Conservation (phyloP, 2,113 vertebrate genomes). For the Girardinichthys multiradiatus region DNA sequence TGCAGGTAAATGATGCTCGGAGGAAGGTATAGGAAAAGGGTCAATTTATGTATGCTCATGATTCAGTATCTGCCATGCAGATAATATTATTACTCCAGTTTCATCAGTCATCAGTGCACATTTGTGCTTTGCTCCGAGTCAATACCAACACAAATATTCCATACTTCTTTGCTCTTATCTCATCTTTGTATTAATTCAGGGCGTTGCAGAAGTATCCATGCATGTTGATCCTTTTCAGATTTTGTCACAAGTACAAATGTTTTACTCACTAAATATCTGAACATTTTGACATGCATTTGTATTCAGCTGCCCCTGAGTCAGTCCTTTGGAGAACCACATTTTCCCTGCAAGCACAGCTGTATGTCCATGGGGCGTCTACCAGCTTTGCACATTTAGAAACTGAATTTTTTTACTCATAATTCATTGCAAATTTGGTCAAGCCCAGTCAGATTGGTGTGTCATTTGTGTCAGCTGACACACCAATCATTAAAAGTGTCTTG, state of each 20-base stretch:
- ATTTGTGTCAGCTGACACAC: too few relatives aligned
- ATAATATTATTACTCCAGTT: slow-evolving; percentile 51
- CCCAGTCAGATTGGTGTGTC: too few relatives aligned
- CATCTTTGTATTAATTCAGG: neutral
- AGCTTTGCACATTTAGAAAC: too few relatives aligned
- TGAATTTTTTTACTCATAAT: too few relatives aligned
- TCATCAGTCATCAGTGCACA: slow-evolving; percentile 53
- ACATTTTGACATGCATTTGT: too few relatives aligned
- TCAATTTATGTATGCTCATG: slow-evolving; percentile 65
- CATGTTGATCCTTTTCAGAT: neutral
- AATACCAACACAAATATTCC: neutral
- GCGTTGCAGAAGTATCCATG: neutral
- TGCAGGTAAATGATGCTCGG: slow-evolving; percentile 51
- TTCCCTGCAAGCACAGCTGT: too few relatives aligned
- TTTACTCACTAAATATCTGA: too few relatives aligned
- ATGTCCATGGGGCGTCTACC: too few relatives aligned
- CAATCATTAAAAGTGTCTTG: neutral
- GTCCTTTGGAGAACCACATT: too few relatives aligned
- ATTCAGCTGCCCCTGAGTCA: too few relatives aligned
- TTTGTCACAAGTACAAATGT: too few relatives aligned
- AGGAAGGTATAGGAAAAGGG: slow-evolving; percentile 63
- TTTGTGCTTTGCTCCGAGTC: slow-evolving; percentile 20
- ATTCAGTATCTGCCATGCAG: slow-evolving; percentile 63
- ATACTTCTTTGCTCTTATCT: neutral
- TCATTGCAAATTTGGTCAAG: too few relatives aligned